Evolutionary conservation across 2,888 invertebrate species (phyloP).

Genomic region (Calameuta filiformis): DNA sequence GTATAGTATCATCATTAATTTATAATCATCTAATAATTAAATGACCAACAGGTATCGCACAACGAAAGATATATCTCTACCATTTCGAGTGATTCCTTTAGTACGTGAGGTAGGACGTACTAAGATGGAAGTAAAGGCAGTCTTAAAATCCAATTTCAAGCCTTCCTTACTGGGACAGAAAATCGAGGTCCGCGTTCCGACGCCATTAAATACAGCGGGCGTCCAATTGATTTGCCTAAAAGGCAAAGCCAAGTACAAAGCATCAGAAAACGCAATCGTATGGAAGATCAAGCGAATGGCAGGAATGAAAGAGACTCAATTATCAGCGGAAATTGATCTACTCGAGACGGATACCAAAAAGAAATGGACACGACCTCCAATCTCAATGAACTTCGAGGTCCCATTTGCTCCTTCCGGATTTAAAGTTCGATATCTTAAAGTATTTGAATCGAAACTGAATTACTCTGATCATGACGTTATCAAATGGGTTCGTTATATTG

Average conservation of each 20-base stretch:
- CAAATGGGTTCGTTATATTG: conserved; percentile 99
- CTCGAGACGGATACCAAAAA: conserved; percentile 99
- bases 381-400: conserved; percentile 99
- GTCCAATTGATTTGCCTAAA: conserved; percentile 99
- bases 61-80: conserved; percentile 99
- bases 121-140: conserved; percentile 99
- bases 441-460: conserved; percentile 99
- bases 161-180: conserved; percentile 98
- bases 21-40: conserved; percentile 8
- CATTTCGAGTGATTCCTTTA: conserved; percentile 98
- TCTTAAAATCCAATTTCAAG: conserved; percentile 99
- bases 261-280: conserved; percentile 98
- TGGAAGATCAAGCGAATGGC: conserved; percentile 93
- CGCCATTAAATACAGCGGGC: conserved; percentile 97
- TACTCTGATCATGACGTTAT: conserved; percentile 99
- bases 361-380: conserved; percentile 99
- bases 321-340: conserved; percentile 98
- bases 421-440: conserved; percentile 99
- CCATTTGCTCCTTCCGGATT: conserved; percentile 99
- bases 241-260: conserved; percentile 99
- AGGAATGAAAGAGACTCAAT: conserved; percentile 99
- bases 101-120: conserved; percentile 98
- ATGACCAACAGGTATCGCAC: conserved; percentile 84
- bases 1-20: neutral
- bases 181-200: conserved; percentile 99